Percentiles rank a stretch among this genome's conserved stretches.
Conservation (phyloP, 2,797 vertebrate species). For the Buphagus erythrorhynchus region DNA sequence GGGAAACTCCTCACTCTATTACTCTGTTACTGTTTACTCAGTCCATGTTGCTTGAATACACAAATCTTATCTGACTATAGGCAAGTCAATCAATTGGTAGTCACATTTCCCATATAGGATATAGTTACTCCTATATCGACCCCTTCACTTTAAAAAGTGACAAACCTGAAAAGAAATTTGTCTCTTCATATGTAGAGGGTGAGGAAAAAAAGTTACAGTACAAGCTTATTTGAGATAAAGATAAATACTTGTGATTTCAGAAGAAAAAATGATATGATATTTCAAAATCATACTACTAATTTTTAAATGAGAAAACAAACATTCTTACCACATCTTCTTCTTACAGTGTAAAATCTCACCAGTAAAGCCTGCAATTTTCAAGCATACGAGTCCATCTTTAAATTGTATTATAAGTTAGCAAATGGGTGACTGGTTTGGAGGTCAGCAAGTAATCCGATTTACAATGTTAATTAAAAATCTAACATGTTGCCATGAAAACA, state of each 20-base stretch:
- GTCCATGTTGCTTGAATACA: not conserved
- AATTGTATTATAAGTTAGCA: not conserved
- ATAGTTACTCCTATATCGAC: not conserved
- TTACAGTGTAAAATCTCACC: not conserved
- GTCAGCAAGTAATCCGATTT: conserved; percentile 18
- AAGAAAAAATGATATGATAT: not conserved
- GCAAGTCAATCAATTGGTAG: not conserved
- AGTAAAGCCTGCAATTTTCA: not conserved
- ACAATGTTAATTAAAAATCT: conserved; percentile 11
- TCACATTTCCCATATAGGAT: not conserved
- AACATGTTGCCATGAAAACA: not conserved
- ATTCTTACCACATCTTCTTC: not conserved
- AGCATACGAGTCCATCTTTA: not conserved
- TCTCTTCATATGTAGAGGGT: not conserved
- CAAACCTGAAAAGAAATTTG: not conserved
- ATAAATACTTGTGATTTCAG: not conserved
- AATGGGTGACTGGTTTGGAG: not conserved
- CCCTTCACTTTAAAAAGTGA: not conserved
- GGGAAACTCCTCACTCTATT: not conserved
- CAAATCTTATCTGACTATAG: not conserved
- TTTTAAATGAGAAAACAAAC: not conserved
- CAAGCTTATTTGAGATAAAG: not conserved
- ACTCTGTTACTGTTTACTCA: not conserved
- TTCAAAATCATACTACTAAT: not conserved
- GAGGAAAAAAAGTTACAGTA: not conserved